A percentile compares a stretch with the other conserved stretches of the same genome.
phyloP scores from a whole-genome alignment of 1,140 invertebrate genomes.

The Laupala kohalensis region DNA sequence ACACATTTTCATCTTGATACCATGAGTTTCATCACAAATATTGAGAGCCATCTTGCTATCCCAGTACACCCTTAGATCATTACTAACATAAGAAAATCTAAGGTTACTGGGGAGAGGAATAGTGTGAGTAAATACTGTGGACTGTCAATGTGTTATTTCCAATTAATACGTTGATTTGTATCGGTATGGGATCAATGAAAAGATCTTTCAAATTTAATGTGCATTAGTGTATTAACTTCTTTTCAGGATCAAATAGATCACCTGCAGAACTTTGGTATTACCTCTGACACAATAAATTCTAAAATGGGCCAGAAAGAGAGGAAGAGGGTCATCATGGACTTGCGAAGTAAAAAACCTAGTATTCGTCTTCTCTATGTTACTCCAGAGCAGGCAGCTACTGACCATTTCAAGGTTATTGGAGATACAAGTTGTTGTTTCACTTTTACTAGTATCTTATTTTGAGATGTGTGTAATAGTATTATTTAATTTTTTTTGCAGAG shows the following conservation, averaged over 20 bases:
- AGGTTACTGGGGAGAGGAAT: slow-evolving; percentile 12
- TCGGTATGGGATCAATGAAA: too few relatives aligned
- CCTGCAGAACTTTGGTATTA: slow-evolving; percentile 48
- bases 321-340: slow-evolving; percentile 56
- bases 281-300: slow-evolving; percentile 76
- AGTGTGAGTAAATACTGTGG: neutral
- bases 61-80: too few relatives aligned
- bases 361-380: slow-evolving; percentile 83
- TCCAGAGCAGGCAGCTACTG: slow-evolving; percentile 75
- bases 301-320: slow-evolving; percentile 63
- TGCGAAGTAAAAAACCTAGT: slow-evolving; percentile 49
- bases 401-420: slow-evolving; percentile 51
- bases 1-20: too few relatives aligned
- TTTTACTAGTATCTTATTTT: neutral
- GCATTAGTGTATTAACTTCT: neutral
- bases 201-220: too few relatives aligned
- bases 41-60: too few relatives aligned
- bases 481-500: slow-evolving; percentile 20
- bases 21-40: too few relatives aligned
- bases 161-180: neutral
- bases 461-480: too few relatives aligned
- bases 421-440: too few relatives aligned
- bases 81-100: too few relatives aligned
- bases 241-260: slow-evolving; percentile 37
- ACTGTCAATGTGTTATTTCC: neutral